Evolutionary conservation across 2,797 vertebrate genomes (phyloP), one percentile per base, ranked within the genome.

Genomic region (Mus spretus): DNA sequence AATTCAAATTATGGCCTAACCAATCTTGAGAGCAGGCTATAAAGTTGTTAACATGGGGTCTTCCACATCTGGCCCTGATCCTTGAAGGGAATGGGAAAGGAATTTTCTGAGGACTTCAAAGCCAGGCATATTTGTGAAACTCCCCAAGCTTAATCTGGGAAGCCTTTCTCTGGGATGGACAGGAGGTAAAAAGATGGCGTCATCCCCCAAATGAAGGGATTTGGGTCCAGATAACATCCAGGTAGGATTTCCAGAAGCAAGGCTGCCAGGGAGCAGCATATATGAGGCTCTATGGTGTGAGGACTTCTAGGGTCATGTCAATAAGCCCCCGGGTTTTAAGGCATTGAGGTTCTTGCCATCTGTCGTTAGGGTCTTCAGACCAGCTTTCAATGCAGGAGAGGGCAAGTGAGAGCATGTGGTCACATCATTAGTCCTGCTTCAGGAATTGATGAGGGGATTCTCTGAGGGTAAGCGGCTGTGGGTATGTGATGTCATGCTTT

Each of bases 101-200:
- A 44, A 31, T 81, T 91, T 91, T 63, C 57, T 50, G 14, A 83
- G 40, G 26, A n/a, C 80, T 90, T 82, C 57, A 53, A 79, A 89
- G 44, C 10, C 63, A 12, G 1, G 7, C 3, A 1, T 31, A 22
- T n/a, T 91, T 70, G 47, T 53, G 5, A 15, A 74, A 28, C 22
- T 78, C 1, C 13, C 1, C 79, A 53, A 1, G 15, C 15, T 40
- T 83, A 20, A 31, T 37, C 57, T 90, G 22, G 47, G 59, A 5
- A 81, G 8, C 47, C 22, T 88, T 78, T 3, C 24, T 47, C 37
- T 82, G 47, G 70, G 22, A 50, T 57, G 3, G 14, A 34, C 47
- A 20, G 31, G 67, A 55, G 61, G 28, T 53, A 34, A 65, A n/a
- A n/a, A 86, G 37, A 28, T 19, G 12, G 11, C 19, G 8, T 17